phyloP scores from a whole-genome alignment of 2,113 vertebrate species.

The Stictonetta naevosa region DNA sequence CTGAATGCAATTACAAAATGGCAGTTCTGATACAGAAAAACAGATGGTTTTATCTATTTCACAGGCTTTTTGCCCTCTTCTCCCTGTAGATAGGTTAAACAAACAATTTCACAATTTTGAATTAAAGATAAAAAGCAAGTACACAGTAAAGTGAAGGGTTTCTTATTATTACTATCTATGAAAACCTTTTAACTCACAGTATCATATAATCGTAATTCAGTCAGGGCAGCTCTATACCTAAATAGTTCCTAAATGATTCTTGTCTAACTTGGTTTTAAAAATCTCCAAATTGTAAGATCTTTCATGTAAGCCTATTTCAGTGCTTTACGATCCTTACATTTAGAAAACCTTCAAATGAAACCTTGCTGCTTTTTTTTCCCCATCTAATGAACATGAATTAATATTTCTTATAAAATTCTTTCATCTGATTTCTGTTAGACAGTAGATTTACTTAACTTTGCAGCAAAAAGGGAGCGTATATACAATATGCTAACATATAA shows the following conservation, averaged over 20 bases:
- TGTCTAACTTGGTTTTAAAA: background rate
- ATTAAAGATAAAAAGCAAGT: background rate
- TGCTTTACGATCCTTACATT: background rate
- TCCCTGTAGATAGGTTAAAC: background rate
- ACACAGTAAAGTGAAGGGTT: background rate
- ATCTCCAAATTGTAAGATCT: background rate
- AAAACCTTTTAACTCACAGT: background rate
- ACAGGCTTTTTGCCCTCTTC: background rate
- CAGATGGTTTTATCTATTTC: background rate
- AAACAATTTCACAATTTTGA: background rate
- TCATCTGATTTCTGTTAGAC: background rate
- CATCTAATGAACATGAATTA: background rate
- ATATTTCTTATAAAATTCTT: background rate
- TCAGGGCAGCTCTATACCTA: background rate
- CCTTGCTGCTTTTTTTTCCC: background rate
- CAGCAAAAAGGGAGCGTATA: background rate
- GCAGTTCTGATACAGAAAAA: background rate
- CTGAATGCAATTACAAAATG: background rate
- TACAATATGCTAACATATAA: background rate
- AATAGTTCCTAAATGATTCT: background rate
- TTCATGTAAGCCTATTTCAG: background rate
- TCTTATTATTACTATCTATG: background rate
- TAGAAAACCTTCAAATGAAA: background rate
- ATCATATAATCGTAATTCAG: background rate
- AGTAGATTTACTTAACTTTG: background rate